These are phyloP conservation scores for Vireo altiloquus DNA, from an alignment of 2,113 vertebrate genomes.

Conservation along the genomic window DNA sequence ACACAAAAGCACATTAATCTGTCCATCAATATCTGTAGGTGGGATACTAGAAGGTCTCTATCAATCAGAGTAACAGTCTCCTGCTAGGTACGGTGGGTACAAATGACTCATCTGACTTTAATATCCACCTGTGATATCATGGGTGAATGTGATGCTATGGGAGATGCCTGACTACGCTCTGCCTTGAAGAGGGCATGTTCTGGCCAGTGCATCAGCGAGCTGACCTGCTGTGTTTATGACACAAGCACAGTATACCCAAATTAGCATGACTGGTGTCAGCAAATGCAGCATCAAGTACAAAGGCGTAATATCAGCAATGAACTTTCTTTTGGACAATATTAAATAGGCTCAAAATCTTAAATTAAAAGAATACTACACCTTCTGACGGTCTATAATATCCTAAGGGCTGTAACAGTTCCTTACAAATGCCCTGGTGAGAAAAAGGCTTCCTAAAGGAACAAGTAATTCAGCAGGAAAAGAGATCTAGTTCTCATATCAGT, in stretches of 20 bases:
- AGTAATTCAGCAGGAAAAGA: background rate
- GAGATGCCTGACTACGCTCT: background rate
- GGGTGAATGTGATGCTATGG: background rate
- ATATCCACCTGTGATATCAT: accelerated
- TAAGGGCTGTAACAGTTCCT: background rate
- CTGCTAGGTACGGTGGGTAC: background rate
- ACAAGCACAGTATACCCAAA: background rate
- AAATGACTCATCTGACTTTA: background rate
- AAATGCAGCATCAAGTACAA: background rate
- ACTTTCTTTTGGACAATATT: background rate
- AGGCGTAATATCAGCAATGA: background rate
- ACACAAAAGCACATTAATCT: background rate
- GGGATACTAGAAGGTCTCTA: background rate
- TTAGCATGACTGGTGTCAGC: background rate
- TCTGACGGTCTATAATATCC: background rate
- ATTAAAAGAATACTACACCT: background rate
- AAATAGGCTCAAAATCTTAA: background rate
- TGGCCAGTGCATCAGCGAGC: background rate
- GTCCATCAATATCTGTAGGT: background rate
- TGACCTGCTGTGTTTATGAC: background rate
- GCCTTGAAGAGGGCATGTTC: background rate
- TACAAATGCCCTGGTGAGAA: background rate
- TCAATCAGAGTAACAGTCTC: background rate
- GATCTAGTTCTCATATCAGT: background rate
- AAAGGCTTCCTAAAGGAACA: background rate